Evolutionary conservation across 2,888 invertebrate species (phyloP).

Genomic region (Torymus texanus): DNA sequence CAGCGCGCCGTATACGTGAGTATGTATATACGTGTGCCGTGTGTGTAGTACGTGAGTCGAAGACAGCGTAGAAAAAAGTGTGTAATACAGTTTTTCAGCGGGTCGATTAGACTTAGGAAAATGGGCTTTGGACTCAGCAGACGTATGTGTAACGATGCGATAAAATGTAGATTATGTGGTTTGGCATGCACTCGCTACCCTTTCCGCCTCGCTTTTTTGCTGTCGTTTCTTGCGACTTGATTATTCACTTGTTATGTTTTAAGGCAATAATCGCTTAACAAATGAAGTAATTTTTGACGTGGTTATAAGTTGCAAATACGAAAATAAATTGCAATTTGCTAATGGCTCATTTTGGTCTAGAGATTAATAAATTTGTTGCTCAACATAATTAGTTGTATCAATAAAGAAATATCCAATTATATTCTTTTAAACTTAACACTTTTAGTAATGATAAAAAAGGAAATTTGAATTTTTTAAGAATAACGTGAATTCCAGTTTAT

Average conservation of each 20-base stretch:
- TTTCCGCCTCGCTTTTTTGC: constrained; percentile 8
- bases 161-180: background rate
- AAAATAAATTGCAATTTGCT: too few relatives aligned
- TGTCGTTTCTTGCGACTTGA: background rate
- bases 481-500: too few relatives aligned
- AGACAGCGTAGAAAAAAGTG: background rate
- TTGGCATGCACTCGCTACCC: background rate
- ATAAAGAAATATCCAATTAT: too few relatives aligned
- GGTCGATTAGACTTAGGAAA: constrained; percentile 14
- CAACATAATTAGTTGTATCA: too few relatives aligned
- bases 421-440: too few relatives aligned
- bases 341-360: too few relatives aligned
- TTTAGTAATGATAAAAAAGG: too few relatives aligned
- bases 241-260: background rate
- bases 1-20: background rate
- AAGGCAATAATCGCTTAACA: constrained; percentile 3
- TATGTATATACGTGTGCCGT: too few relatives aligned
- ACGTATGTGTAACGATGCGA: constrained; percentile 2
- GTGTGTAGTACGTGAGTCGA: background rate
- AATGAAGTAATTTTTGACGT: constrained; percentile 27
- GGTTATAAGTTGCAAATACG: background rate
- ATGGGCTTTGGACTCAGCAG: constrained; percentile 23
- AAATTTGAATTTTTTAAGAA: too few relatives aligned
- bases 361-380: too few relatives aligned
- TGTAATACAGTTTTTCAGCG: constrained; percentile 3